Conservation (phyloP, 2,888 invertebrate species). For the Nomada ruficornis region DNA sequence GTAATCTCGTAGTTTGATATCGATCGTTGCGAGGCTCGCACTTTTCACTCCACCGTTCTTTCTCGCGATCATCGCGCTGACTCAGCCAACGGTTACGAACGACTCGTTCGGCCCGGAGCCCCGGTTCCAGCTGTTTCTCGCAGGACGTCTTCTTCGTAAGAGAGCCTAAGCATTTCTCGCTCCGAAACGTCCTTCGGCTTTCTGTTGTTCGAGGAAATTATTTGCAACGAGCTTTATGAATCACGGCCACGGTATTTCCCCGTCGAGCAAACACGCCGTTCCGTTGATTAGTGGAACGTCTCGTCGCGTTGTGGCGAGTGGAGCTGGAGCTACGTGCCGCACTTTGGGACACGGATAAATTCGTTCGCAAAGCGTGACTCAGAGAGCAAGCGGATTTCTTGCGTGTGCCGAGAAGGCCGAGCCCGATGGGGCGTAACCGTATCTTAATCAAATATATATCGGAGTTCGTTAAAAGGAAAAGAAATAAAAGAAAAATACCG, state of each 20-base stretch:
- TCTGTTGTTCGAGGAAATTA: neutral
- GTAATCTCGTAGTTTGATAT: slow-evolving; percentile 14
- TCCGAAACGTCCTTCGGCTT: neutral
- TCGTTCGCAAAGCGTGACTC: slow-evolving; percentile 38
- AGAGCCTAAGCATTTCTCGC: neutral
- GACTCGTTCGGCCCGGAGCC: neutral
- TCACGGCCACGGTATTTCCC: slow-evolving; percentile 37
- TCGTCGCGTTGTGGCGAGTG: slow-evolving; percentile 2
- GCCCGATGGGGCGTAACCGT: neutral
- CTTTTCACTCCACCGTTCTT: slow-evolving; percentile 3
- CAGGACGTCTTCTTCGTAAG: neutral
- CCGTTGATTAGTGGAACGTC: slow-evolving; percentile 17
- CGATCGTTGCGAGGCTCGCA: slow-evolving; percentile 25
- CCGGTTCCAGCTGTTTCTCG: neutral
- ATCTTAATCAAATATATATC: slow-evolving; percentile 13
- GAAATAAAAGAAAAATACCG: neutral
- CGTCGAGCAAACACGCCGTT: slow-evolving; percentile 25
- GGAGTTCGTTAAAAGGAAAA: no score
- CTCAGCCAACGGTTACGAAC: slow-evolving; percentile 6
- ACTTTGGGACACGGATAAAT: slow-evolving; percentile 18
- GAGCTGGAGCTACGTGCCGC: neutral
- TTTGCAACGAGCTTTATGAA: slow-evolving; percentile 24
- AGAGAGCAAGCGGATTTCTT: slow-evolving; percentile 25
- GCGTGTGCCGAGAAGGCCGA: neutral
- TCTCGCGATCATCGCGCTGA: slow-evolving; percentile 1